Percentiles rank a stretch among this genome's conserved stretches.
phyloP scores from a whole-genome alignment of 92 coral and sea anemone genomes.

The Plumapathes pennacea region DNA sequence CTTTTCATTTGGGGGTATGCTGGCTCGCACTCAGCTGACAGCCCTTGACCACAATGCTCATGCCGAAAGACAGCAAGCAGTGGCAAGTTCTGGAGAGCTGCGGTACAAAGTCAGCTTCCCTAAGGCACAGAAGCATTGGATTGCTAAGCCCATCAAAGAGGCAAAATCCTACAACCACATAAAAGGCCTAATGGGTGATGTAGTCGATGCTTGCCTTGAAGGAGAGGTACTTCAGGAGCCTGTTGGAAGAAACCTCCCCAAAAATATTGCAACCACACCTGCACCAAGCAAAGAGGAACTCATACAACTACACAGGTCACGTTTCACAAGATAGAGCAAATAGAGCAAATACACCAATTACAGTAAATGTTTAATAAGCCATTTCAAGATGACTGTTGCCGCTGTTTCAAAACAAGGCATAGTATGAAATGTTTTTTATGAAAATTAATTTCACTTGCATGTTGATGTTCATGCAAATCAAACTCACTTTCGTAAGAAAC shows the following conservation, averaged over 20 bases:
- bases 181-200: slow-evolving; percentile 10
- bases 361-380: too few relatives aligned
- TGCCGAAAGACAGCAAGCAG: slow-evolving; percentile 33
- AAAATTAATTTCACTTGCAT: too few relatives aligned
- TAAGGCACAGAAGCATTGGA: slow-evolving; percentile 46
- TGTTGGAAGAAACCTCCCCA: slow-evolving; percentile 11
- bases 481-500: too few relatives aligned
- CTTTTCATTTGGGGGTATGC: slow-evolving; percentile 38
- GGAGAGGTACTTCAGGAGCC: slow-evolving; percentile 21
- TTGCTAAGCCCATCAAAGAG: slow-evolving; percentile 40
- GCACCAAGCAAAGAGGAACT: slow-evolving; percentile 30
- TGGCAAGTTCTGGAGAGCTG: slow-evolving; percentile 15
- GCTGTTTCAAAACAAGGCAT: too few relatives aligned
- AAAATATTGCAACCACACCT: slow-evolving; percentile 18
- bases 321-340: slow-evolving; percentile 20
- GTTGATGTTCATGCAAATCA: too few relatives aligned
- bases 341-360: too few relatives aligned
- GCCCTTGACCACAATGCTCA: slow-evolving; percentile 56
- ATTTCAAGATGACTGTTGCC: too few relatives aligned
- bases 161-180: slow-evolving; percentile 20
- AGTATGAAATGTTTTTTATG: too few relatives aligned
- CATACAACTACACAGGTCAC: slow-evolving; percentile 18
- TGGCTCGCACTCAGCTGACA: slow-evolving; percentile 51
- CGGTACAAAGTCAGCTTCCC: slow-evolving; percentile 38
- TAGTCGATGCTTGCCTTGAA: slow-evolving; percentile 10